Evolutionary conservation across 2,113 vertebrate species (phyloP), one percentile per base, ranked within the genome.

Genomic region (Halichoerus grypus): DNA sequence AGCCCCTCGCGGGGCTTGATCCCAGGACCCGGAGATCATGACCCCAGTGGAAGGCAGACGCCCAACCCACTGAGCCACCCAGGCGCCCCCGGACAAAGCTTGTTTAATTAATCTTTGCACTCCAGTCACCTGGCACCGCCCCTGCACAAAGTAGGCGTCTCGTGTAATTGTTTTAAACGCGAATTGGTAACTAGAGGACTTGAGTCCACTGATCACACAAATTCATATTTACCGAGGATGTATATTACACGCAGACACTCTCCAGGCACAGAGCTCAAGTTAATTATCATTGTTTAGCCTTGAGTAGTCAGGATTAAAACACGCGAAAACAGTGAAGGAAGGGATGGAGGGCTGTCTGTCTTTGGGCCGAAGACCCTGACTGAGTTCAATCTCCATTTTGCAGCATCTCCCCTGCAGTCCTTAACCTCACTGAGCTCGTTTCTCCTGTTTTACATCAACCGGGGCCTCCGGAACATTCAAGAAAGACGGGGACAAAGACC

Each of bases 401-500:
- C 85, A 49, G 94, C n/a, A 4, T 51, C 65, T 76, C 59, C 57
- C 36, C 33, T 1, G 55, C 22, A 22, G 26, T 6, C 76, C 81
- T 33, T 12, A 28, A 57, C 69, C 74, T 55, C 7, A 0, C 36
- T 2, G 55, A 24, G 39, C 90, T 57, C 19, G 13, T 26, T 76
- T 83, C 65, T 36, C 28, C 53, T 0, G 49, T 21, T 12, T 9
- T 22, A 26, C 22, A 33, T 5, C 39, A 24, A 36, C 0, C 11
- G 26, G 55, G 61, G 55, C 79, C 79, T 46, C 51, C n/a, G 0
- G n/a, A 42, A 77, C 51, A 21, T 5, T 65, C 86, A 1, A 39
- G 97, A 24, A 39, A 65, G 65, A 72, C 77, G 8, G 74, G 63
- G 82, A 95, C 97, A 96, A 97, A 97, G 93, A 95, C 86, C 95